Base-by-base conservation (phyloP, 2,888 invertebrate species). In the Sphecodes monilicornis region DNA sequence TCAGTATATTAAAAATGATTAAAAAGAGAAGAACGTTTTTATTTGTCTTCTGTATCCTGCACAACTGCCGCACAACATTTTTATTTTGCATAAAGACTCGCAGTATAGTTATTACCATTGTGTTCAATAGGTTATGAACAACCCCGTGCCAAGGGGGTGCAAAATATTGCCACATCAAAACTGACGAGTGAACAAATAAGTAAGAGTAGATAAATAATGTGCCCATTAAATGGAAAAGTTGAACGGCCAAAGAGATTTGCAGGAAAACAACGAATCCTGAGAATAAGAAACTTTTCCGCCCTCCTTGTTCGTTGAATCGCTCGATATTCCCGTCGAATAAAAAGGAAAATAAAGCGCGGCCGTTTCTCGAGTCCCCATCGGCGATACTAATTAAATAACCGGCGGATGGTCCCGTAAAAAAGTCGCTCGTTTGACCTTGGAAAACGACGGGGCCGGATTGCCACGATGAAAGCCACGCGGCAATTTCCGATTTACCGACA, bases 401-500 rank as follows among this genome's bases (percentile, higher is more conserved):
- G 39, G 54, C 26, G 73, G 32, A 68, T 39, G 68, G 29, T 39
- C 22, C 64, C 43, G n/a, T 83, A 72, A 83, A 69, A 69, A 4
- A 60, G 68, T 16, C 46, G 50, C 41, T 84, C 84, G 76, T 79
- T 84, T 66, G 85, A 85, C 84, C 73, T 85, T 85, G 84, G 84
- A 11, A 18, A 64, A 73, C n/a, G 26, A 32, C 57, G 13, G 36
- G 26, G 50, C 39, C n/a, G 80, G 39, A 57, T 71, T 71, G 71
- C 71, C 16, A 50, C 71, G 71, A 71, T 71, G 39, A 46, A 50
- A 54, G 70, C 22, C 46, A 36, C n/a, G 70, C 70, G 46, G 81
- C 79, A 85, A 83, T 87, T 82, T 89, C 83, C 89, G 82, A 86
- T 86, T 88, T 85, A 83, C 82, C 82, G 84, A 57, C 87, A 80